Base-by-base conservation (phyloP, 1,140 invertebrate species). In the Cotesia glomerata region DNA sequence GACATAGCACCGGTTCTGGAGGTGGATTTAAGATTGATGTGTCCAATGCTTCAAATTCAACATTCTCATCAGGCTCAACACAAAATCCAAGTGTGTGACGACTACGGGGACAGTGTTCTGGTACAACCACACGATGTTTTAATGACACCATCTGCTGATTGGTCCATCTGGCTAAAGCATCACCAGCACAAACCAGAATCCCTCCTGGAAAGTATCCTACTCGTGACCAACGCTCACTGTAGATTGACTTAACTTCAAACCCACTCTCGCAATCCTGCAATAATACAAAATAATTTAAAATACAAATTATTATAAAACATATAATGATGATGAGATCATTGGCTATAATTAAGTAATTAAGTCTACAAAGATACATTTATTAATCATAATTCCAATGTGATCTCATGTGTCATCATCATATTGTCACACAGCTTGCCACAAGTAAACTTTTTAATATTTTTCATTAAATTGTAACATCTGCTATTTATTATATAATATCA, bases 161-260 rank as follows among this genome's bases (percentile, higher is more conserved):
- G 8, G 93, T 95, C 94, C 93, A 95, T 51, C 89, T 88, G 58
- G 92, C 91, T 45, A 96, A 82, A 61, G 95, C 88, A 78, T 95
- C 93, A 18, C 94, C 95, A 26, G 92, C 91, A 78, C 94, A 94
- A 35, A 95, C 89, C 14, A 95, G 85, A 74, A 95, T 92, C 8
- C 94, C 92, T 36, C 92, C 93, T 0, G 93, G 92, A 35, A 95
- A 87, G 79, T 95, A 93, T 0, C 92, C 91, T 0, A 94, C 93
- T 34, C 91, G 88, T 75, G 91, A 88, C 92, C 93, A 96, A 74
- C 91, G 90, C 26, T 91, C 90, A 71, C 91, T 90, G 61, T 88
- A 87, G 8, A 89, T 89, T 64, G 90, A 82, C 79, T 91, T 90
- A 18, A 92, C 89, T 85, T 93, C 89, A 35, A 90, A 75, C 14